phyloP scores from a whole-genome alignment of 2,113 vertebrate species.

The Hepsetus odoe region DNA sequence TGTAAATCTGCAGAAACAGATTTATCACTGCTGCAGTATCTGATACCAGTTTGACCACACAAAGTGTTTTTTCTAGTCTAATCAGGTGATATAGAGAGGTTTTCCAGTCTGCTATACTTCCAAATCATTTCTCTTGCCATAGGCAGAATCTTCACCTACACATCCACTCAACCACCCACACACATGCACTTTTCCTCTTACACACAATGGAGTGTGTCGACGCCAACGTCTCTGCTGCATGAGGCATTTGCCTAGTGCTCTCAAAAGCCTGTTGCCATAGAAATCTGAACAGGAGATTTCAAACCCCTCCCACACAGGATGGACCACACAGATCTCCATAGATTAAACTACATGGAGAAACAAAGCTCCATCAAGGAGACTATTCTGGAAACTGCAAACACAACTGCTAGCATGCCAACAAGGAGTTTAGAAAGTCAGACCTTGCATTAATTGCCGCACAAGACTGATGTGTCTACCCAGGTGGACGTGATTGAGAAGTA shows the following conservation, averaged over 20 bases:
- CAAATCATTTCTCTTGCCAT: constrained; percentile 17
- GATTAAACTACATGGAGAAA: background rate
- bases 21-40: background rate
- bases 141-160: constrained; percentile 4
- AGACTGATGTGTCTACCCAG: background rate
- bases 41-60: background rate
- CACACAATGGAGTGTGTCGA: constrained; percentile 23
- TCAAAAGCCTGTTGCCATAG: constrained; percentile 52
- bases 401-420: background rate
- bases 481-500: background rate
- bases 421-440: background rate
- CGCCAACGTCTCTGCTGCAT: constrained; percentile 28
- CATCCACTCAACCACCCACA: constrained; percentile 13
- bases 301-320: background rate
- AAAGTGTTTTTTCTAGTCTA: background rate
- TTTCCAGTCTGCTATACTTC: background rate
- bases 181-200: background rate
- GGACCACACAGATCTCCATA: background rate
- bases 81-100: constrained; percentile 14
- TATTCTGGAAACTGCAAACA: background rate
- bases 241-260: constrained; percentile 36
- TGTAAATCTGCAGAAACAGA: background rate
- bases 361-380: background rate
- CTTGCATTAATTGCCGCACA: background rate
- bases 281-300: constrained; percentile 44